Conservation (phyloP, 2,797 vertebrate species). For the Coendou prehensilis region DNA sequence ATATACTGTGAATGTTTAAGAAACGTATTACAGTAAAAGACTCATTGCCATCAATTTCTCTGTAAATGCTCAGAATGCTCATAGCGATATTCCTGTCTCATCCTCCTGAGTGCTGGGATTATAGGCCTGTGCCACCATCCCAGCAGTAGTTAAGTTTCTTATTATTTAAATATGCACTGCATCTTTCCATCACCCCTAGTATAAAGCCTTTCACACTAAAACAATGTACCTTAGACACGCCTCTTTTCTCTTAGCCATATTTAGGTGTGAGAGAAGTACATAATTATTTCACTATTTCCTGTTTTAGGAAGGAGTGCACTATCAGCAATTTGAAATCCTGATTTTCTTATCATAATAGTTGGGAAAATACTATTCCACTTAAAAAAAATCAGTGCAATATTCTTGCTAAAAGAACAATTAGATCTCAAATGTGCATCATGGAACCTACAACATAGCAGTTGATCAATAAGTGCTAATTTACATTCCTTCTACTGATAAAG, state of each 20-base stretch:
- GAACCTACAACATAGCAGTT: too few species aligned
- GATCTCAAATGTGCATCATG: rapidly evolving
- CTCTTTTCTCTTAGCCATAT: too few species aligned
- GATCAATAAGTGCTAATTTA: too few species aligned
- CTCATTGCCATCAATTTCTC: background rate
- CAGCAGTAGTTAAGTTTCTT: background rate
- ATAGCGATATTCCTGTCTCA: background rate
- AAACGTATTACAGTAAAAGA: background rate
- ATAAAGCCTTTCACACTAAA: background rate
- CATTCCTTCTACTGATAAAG: background rate
- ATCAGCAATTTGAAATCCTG: background rate
- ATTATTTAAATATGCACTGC: background rate
- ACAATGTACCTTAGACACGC: rapidly evolving
- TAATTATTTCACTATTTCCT: background rate
- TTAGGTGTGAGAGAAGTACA: background rate
- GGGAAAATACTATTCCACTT: background rate
- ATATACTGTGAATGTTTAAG: background rate
- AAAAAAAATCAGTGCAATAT: background rate
- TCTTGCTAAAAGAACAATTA: rapidly evolving
- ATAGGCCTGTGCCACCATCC: too few species aligned
- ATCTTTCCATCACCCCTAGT: background rate
- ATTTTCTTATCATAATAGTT: background rate
- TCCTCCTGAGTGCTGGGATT: background rate
- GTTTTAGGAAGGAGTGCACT: background rate
- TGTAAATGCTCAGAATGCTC: background rate